Conservation (phyloP, 2,113 vertebrate genomes). For the Cnemophilus loriae region DNA sequence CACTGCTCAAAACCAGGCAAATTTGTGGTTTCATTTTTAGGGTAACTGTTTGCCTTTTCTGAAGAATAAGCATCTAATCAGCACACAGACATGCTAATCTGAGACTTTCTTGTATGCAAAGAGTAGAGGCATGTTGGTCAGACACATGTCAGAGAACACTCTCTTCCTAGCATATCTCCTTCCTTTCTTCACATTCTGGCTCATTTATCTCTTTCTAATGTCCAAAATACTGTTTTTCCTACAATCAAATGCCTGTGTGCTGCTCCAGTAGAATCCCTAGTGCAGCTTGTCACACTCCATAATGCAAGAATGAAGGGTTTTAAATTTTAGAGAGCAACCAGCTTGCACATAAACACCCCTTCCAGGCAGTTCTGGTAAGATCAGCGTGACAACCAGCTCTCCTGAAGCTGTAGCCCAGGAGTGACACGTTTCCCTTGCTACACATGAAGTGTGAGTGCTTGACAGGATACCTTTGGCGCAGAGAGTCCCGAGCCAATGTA, state of each 20-base stretch:
- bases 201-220: background rate
- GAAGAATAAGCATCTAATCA: background rate
- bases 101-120: background rate
- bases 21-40: background rate
- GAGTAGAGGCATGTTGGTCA: background rate
- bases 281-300: background rate
- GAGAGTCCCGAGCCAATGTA: conserved; percentile 85
- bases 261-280: background rate
- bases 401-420: background rate
- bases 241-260: background rate
- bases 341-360: background rate
- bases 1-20: background rate
- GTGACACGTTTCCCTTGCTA: background rate
- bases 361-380: background rate
- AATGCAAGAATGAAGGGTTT: background rate
- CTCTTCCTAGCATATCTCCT: background rate
- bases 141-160: background rate
- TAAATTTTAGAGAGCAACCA: background rate
- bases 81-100: background rate
- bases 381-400: background rate
- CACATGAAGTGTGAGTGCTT: background rate
- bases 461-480: conserved; percentile 80
- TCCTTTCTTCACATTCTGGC: background rate
- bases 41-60: background rate
- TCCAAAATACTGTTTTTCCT: background rate